phyloP scores from a whole-genome alignment of 2,113 vertebrate genomes.

The Microcebus griseorufus region DNA sequence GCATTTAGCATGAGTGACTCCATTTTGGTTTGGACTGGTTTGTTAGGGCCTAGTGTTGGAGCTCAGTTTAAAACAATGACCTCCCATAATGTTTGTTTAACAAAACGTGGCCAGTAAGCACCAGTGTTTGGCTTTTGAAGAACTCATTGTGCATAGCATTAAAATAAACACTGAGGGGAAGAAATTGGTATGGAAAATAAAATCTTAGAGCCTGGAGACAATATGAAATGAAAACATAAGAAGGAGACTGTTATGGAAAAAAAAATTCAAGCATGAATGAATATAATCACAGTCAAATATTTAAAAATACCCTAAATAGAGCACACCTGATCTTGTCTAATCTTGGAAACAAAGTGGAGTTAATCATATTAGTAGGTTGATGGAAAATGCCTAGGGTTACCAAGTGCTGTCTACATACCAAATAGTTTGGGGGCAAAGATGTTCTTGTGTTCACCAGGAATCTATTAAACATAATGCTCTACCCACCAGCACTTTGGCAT shows the following conservation, averaged over 20 bases:
- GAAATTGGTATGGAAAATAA: neutral
- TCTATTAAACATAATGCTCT: neutral
- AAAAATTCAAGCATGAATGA: neutral
- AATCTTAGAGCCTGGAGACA: neutral
- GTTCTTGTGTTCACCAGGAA: neutral
- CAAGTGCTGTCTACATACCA: neutral
- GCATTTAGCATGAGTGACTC: neutral
- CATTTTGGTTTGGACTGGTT: neutral
- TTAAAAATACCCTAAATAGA: neutral
- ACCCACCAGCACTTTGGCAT: neutral
- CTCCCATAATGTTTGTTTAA: neutral
- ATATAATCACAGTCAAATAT: neutral
- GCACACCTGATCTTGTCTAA: conserved; percentile 10
- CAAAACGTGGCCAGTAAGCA: neutral
- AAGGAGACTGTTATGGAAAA: neutral
- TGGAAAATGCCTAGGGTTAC: neutral
- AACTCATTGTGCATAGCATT: neutral
- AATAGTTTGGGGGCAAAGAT: neutral
- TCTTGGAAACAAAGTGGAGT: conserved; percentile 2
- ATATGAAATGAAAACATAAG: conserved; percentile 19
- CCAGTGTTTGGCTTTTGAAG: neutral
- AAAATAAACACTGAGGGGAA: conserved; percentile 33
- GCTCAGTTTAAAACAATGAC: neutral
- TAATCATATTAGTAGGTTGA: conserved; percentile 15
- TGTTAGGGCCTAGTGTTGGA: neutral